Percentiles rank a stretch among this genome's conserved stretches.
Evolutionary conservation across 2,888 invertebrate genomes (phyloP).

Genomic region (Orthosia gracilis): DNA sequence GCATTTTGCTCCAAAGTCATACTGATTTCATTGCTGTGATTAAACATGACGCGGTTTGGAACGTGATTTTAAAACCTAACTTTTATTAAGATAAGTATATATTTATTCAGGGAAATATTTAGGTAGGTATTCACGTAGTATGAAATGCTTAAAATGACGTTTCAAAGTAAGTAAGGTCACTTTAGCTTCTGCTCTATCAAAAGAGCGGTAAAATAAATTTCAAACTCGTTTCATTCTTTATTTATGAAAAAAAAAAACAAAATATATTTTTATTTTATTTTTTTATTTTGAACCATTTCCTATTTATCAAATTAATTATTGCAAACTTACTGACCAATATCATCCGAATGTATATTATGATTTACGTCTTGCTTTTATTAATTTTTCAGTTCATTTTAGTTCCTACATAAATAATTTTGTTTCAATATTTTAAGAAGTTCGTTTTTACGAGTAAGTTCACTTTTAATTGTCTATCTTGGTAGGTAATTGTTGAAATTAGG

Average conservation of each 20-base stretch:
- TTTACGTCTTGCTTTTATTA: too few species aligned
- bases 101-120: too few species aligned
- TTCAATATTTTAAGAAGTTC: too few species aligned
- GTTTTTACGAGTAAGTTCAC: too few species aligned
- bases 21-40: not conserved
- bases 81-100: too few species aligned
- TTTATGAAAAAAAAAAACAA: not conserved
- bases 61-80: slow-evolving; percentile 1
- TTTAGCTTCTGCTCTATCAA: not conserved
- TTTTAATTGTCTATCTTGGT: too few species aligned
- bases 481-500: not conserved
- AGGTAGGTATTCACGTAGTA: too few species aligned
- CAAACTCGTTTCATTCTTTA: not conserved
- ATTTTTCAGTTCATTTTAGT: not conserved
- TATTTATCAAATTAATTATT: too few species aligned
- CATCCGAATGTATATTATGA: not conserved
- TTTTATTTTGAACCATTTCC: too few species aligned
- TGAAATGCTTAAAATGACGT: not conserved
- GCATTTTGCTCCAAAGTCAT: not conserved
- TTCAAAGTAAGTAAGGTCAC: not conserved
- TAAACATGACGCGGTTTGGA: not conserved
- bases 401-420: too few species aligned
- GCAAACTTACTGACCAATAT: not conserved
- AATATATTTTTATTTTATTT: too few species aligned
- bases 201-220: not conserved